Evolutionary conservation across 2,888 invertebrate species (phyloP), one percentile per base, ranked within the genome.

Genomic region (Polydrusus pterygomalis): DNA sequence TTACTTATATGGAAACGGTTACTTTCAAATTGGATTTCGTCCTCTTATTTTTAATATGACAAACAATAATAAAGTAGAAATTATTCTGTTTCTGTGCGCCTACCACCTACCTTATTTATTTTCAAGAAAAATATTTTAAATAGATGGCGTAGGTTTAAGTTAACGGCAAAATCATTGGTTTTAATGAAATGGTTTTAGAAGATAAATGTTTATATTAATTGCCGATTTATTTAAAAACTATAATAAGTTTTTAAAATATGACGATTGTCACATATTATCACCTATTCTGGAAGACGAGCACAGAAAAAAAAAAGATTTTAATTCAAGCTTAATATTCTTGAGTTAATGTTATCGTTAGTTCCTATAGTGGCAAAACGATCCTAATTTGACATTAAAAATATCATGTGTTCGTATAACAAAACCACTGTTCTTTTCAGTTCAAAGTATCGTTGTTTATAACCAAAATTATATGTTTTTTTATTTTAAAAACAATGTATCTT

Each of bases 21-120:
- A 38, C 58, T 60, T 60, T 60, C 38, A 3, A 38, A 60, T 38
- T 60, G 5, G 1, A 17, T 38, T 60, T 60, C 38, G 58, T 60
- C 58, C 38, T 60, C 38, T 38, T 60, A 60, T 60, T 60, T 34
- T 18, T 54, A 54, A 43, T 25, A 47, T 64, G 64, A 64, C 64
- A 64, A 25, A 45, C 17, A 20, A 47, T n/a, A 43, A 47, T 64
- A 47, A 63, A 25, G 63, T 18, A 34, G 34, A 8, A 34, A 63
- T 63, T 62, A 40, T 62, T 20, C 10, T 11, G 47, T 64, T 64
- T 47, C 8, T 47, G n/a, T 64, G n/a, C n/a, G 45, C 17, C 17
- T 17, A 60, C 17, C 58, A 38, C 58, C 58, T 38, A 60, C 58
- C n/a, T 17, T 3, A n/a, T n/a, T 60, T 10, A 60, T 38, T 38